These are phyloP conservation scores for Paedocypris sp. DNA, from an alignment of 2,113 vertebrate species.

Conservation along the genomic window DNA sequence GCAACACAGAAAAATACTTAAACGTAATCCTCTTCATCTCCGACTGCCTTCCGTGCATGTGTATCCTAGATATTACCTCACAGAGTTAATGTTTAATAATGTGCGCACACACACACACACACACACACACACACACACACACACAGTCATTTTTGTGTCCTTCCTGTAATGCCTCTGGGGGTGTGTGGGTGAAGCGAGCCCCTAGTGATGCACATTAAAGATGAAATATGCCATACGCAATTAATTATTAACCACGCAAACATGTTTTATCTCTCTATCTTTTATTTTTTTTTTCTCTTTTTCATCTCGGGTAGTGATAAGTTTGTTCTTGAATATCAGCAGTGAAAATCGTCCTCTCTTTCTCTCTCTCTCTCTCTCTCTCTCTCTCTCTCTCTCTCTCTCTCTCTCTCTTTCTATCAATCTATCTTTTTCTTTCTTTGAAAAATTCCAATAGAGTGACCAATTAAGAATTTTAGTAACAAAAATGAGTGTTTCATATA, in stretches of 20 bases:
- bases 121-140: not conserved
- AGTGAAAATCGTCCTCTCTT: not conserved
- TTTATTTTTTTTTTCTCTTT: constrained; percentile 8
- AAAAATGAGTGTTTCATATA: too few species aligned
- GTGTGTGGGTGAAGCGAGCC: not conserved
- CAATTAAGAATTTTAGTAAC: too few species aligned
- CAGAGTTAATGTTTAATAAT: constrained; percentile 22
- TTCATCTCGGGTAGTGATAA: not conserved
- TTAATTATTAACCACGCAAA: constrained; percentile 33
- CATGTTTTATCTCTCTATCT: constrained; percentile 25
- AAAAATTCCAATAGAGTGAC: too few species aligned
- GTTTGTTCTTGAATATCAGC: not conserved
- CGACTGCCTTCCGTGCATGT: not conserved
- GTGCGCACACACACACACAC: not conserved
- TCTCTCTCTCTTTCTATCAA: too few species aligned
- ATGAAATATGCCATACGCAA: constrained; percentile 23
- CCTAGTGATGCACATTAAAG: constrained; percentile 8
- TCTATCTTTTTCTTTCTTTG: not conserved
- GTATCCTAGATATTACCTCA: constrained; percentile 10
- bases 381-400: not conserved
- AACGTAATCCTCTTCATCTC: not conserved
- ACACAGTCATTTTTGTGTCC: not conserved
- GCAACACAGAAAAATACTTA: constrained; percentile 9
- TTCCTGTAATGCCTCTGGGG: constrained; percentile 17
- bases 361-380: not conserved